Evolutionary conservation across 2,888 invertebrate genomes (phyloP).

Genomic region (Pachydiplax longipennis): DNA sequence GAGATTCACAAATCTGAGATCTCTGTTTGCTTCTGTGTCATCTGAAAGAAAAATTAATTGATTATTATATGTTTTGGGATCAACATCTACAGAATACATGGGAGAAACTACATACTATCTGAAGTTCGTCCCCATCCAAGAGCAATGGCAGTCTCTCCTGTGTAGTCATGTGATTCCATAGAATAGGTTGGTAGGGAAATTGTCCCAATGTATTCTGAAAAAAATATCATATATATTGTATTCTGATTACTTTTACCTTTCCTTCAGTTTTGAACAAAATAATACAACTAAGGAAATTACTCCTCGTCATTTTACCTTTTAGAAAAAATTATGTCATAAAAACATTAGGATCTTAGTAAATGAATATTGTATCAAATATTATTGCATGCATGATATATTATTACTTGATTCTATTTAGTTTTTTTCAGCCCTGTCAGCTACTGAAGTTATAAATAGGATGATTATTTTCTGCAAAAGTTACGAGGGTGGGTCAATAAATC

Average conservation of each 20-base stretch:
- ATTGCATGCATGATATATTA: too few species aligned
- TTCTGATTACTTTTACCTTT: background rate
- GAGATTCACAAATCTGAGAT: background rate
- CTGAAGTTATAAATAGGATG: too few species aligned
- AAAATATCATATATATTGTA: background rate
- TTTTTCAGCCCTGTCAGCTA: too few species aligned
- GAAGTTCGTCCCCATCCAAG: conserved; percentile 5
- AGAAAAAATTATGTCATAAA: too few species aligned
- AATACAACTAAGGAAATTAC: background rate
- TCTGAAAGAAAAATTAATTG: background rate
- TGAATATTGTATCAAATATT: too few species aligned
- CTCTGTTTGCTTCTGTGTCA: background rate
- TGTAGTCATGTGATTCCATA: background rate
- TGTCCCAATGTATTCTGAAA: background rate
- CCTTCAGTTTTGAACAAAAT: background rate
- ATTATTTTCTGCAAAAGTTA: too few species aligned
- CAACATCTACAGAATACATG: background rate
- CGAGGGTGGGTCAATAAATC: too few species aligned
- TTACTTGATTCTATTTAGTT: too few species aligned
- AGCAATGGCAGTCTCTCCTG: conserved; percentile 13
- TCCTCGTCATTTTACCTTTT: too few species aligned
- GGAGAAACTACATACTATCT: background rate
- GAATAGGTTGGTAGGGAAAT: background rate
- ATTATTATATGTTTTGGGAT: background rate
- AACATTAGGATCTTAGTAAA: too few species aligned